phyloP scores from a whole-genome alignment of 2,888 invertebrate genomes.

The Torymus auratus region DNA sequence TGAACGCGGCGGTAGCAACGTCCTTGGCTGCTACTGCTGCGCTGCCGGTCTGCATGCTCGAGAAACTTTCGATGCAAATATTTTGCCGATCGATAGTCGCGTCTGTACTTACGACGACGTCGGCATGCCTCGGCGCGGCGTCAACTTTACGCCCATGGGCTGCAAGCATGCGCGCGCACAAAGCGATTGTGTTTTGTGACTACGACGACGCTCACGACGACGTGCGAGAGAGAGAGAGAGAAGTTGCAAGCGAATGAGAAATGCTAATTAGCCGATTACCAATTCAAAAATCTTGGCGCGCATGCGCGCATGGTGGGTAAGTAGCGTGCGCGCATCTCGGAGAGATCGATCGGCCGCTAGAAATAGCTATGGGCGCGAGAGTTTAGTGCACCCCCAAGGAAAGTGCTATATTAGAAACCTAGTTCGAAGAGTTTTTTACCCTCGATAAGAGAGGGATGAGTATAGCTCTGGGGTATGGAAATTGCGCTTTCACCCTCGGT shows the following conservation, averaged over 20 bases:
- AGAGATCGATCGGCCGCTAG: background rate
- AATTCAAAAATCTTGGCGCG: constrained; percentile 61
- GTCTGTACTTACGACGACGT: constrained; percentile 15
- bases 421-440: constrained; percentile 8
- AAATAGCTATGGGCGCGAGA: background rate
- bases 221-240: too few species aligned
- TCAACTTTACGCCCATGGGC: constrained; percentile 10
- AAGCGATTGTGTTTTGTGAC: constrained; percentile 44
- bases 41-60: too few species aligned
- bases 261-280: constrained; percentile 61
- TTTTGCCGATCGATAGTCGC: constrained; percentile 65
- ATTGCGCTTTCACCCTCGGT: constrained; percentile 5
- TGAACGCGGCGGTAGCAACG: constrained; percentile 11
- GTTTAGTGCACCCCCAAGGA: background rate
- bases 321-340: too few species aligned
- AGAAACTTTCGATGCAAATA: constrained; percentile 67
- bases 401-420: constrained; percentile 8
- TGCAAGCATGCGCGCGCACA: background rate
- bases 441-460: background rate
- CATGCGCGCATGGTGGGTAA: background rate
- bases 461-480: background rate
- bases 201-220: too few species aligned
- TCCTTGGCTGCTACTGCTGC: constrained; percentile 1
- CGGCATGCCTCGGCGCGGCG: background rate
- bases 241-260: constrained; percentile 46